phyloP scores from a whole-genome alignment of 1,140 invertebrate species.

The Bombus breviceps region DNA sequence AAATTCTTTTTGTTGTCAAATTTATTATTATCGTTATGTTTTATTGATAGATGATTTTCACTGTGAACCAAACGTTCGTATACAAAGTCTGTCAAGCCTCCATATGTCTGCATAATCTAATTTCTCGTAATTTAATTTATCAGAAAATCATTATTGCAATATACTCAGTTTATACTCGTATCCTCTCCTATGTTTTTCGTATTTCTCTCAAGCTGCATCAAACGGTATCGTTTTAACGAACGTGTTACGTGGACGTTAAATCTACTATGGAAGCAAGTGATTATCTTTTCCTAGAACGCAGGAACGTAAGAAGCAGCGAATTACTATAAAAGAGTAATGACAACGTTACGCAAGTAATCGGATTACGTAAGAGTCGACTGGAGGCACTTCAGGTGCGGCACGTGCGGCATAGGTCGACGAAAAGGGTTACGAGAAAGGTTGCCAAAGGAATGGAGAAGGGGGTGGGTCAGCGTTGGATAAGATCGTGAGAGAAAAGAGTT shows the following conservation, averaged over 20 bases:
- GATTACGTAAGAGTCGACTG: slow-evolving; percentile 44
- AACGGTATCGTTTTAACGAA: not conserved
- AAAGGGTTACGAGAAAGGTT: slow-evolving; percentile 55
- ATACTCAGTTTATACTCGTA: not conserved
- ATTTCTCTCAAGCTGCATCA: not conserved
- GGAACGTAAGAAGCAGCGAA: slow-evolving; percentile 18
- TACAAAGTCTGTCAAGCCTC: too few species aligned
- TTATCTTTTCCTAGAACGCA: not conserved
- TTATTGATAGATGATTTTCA: not conserved
- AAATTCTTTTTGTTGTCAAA: too few species aligned
- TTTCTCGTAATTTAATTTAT: not conserved
- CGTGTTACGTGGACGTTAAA: not conserved
- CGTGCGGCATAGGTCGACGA: slow-evolving; percentile 47
- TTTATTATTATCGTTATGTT: too few species aligned
- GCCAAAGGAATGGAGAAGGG: not conserved
- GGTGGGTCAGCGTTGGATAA: slow-evolving; percentile 20
- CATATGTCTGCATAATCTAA: not conserved
- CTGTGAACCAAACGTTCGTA: not conserved
- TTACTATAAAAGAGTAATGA: slow-evolving; percentile 45
- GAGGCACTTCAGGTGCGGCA: slow-evolving; percentile 49
- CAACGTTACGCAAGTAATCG: slow-evolving; percentile 41
- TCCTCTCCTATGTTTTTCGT: not conserved
- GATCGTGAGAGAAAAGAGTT: slow-evolving; percentile 58
- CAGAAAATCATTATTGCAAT: not conserved
- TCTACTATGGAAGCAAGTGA: not conserved